These are phyloP conservation scores for Gari tellinella DNA, from an alignment of 2,888 invertebrate species.

Conservation along the genomic window DNA sequence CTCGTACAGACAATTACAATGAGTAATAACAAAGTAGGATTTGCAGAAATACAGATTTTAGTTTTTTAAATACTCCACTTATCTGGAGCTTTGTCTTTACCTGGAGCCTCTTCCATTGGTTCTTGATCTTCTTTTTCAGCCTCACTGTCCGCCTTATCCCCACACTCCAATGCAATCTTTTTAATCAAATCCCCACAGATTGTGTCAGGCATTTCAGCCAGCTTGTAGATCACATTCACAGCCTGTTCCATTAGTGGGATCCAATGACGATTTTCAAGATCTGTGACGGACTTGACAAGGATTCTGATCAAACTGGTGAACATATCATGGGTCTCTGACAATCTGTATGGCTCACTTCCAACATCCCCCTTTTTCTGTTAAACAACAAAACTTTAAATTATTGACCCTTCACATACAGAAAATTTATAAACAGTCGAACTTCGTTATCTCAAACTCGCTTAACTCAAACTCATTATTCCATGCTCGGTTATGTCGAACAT, in stretches of 20 bases:
- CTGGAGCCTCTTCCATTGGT: conserved; percentile 13
- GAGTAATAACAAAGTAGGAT: no score
- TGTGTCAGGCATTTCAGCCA: conserved; percentile 87
- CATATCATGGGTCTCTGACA: conserved; percentile 86
- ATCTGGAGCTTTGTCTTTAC: no score
- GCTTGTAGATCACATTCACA: conserved; percentile 87
- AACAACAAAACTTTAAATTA: no score
- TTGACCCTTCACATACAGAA: no score
- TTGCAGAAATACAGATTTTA: no score
- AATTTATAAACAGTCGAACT: no score
- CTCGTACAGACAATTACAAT: no score
- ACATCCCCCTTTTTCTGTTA: conserved; percentile 77
- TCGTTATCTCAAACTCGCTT: no score
- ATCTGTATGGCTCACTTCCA: conserved; percentile 82
- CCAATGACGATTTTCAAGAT: conserved; percentile 85
- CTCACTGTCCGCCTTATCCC: conserved; percentile 3
- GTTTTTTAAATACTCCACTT: no score
- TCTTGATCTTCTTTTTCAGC: conserved; percentile 13
- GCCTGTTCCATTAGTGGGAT: conserved; percentile 87
- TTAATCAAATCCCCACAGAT: conserved; percentile 82
- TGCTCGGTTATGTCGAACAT: no score
- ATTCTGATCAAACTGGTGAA: conserved; percentile 86
- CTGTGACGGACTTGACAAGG: conserved; percentile 83
- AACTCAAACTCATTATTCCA: no score
- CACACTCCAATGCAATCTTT: conserved; percentile 57